phyloP scores from a whole-genome alignment of 2,113 vertebrate genomes.

The Felis chaus region DNA sequence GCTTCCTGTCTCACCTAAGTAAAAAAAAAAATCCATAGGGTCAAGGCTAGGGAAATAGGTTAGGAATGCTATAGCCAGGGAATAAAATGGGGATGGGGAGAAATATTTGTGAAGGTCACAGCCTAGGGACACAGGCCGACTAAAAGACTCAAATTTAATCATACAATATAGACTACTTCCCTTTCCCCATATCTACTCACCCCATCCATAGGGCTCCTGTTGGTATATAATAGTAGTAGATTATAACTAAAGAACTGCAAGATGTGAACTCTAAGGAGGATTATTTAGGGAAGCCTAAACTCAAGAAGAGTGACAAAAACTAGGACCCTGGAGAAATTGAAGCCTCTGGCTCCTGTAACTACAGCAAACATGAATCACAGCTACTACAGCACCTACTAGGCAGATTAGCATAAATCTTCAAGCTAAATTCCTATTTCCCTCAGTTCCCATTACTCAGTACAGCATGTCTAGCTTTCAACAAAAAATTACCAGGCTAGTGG shows the following conservation, averaged over 20 bases:
- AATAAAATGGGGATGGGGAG: not conserved
- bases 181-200: not conserved
- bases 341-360: not conserved
- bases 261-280: not conserved
- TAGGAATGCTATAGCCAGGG: not conserved
- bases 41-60: not conserved
- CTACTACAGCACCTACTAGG: not conserved
- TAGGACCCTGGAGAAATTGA: not conserved
- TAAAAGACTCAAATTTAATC: conserved; percentile 3
- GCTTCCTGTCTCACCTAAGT: not conserved
- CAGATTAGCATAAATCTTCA: not conserved
- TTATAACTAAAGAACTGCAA: not conserved
- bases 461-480: not conserved
- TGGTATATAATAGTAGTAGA: not conserved
- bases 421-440: not conserved
- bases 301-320: not conserved
- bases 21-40: not conserved
- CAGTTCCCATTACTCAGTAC: not conserved
- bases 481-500: not conserved
- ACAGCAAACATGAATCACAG: not conserved
- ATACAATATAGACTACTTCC: not conserved
- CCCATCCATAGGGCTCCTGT: too few relatives aligned
- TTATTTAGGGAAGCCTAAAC: not conserved
- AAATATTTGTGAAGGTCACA: not conserved
- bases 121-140: not conserved